Evolutionary conservation across 2,888 invertebrate species (phyloP), one percentile per base, ranked within the genome.

Genomic region (Leptinotarsa peninsularis): DNA sequence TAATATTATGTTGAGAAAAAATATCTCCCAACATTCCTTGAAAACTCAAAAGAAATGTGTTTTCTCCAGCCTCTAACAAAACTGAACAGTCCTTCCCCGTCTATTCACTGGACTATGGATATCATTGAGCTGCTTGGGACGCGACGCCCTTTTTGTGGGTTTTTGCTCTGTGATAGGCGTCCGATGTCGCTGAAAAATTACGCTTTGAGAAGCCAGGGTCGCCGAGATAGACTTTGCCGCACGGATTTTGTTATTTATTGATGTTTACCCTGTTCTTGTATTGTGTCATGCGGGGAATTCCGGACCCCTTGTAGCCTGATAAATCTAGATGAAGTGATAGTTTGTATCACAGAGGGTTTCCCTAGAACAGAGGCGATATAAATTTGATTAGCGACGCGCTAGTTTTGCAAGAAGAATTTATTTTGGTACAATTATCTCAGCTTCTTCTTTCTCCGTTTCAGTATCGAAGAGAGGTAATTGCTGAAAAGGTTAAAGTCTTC

Each of bases 171-270:
- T 60, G 68, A 67, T 60, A 63, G 58, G 67, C 60, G 52, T 66
- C 73, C 43, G 67, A 27, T 73, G 73, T 73, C 68, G 68, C 68
- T 67, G 73, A 73, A 73, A 73, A 73, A 73, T 68, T 68, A 63
- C 73, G 63, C 5, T 58, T 58, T 23, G 58, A 58, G 56, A 56
- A 56, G 56, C 18, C 18, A 56, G 56, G 21, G 56, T 56, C 23
- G 56, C 23, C 50, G 49, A 43, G 68, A 60, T 73, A 60, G 18
- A 67, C 67, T 68, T 33, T 23, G 21, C 15, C 58, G 70, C 49
- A 67, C 66, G 18, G 58, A 66, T 70, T 54, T 27, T 58, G 49
- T 70, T 66, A 70, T 70, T 74, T 74, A 74, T 74, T 49, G 70
- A 50, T 70, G 70, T 70, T 70, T 74, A 70, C 74, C 54, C 70